A percentile compares a stretch with the other conserved stretches of the same genome.
Conservation (phyloP, 2,797 vertebrate genomes). For the Squalus acanthias region DNA sequence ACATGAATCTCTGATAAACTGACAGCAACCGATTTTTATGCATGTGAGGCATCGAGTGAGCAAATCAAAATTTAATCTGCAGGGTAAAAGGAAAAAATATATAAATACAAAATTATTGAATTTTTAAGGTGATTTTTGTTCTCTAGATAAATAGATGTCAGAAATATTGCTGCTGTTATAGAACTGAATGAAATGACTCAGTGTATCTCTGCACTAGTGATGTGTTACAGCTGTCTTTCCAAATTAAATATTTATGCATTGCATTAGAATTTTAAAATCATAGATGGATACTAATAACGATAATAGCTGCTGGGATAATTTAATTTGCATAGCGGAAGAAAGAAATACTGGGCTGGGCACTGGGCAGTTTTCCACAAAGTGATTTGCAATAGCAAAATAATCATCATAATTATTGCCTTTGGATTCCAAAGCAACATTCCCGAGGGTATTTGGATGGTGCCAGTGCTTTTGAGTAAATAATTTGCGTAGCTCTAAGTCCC, state of each 20-base stretch:
- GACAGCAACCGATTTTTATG: neutral
- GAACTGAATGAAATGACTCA: slow-evolving; percentile 2
- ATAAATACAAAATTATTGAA: neutral
- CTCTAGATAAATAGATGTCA: neutral
- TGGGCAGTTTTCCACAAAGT: neutral
- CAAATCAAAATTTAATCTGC: neutral
- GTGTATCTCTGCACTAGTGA: neutral
- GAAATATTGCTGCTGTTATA: neutral
- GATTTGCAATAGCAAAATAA: neutral
- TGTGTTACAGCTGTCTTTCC: neutral
- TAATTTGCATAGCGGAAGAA: neutral
- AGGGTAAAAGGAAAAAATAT: neutral
- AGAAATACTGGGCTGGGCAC: neutral
- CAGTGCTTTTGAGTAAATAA: neutral
- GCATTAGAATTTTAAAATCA: neutral
- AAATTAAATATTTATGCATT: slow-evolving; percentile 10
- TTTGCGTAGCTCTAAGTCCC: neutral
- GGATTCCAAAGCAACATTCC: neutral
- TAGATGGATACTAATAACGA: neutral
- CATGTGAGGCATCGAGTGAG: neutral
- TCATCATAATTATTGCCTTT: neutral
- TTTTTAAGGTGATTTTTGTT: neutral
- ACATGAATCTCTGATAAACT: neutral
- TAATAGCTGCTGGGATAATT: neutral
- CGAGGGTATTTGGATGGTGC: no score